Conservation (phyloP, 2,797 vertebrate genomes). For the Alcedo atthis region DNA sequence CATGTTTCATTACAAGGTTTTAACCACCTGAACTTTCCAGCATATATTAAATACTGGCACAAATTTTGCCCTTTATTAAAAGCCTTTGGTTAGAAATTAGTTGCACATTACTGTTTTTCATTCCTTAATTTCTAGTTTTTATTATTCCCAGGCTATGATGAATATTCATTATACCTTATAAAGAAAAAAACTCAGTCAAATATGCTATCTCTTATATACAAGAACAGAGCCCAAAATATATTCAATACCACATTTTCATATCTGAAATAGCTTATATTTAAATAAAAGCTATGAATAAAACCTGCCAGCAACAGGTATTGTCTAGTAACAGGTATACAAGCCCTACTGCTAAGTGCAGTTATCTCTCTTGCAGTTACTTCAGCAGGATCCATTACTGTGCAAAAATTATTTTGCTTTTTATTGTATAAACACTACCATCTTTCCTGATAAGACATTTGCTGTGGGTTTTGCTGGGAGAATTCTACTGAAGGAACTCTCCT, state of each 20-base stretch:
- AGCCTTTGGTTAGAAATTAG: not conserved
- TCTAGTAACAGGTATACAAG: not conserved
- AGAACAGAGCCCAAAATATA: not conserved
- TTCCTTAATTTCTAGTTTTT: not conserved
- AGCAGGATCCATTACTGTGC: not conserved
- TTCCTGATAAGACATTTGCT: not conserved
- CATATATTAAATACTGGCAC: not conserved
- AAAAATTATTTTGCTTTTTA: not conserved
- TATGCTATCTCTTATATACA: not conserved
- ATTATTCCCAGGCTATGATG: not conserved
- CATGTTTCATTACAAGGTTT: not conserved
- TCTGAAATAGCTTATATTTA: not conserved
- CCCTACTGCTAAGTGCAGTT: not conserved
- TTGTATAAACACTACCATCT: not conserved
- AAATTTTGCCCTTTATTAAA: not conserved
- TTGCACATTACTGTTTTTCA: not conserved
- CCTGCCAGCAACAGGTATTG: not conserved
- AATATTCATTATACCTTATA: not conserved
- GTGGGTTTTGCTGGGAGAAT: not conserved
- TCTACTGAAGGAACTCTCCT: not conserved
- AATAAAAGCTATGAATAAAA: not conserved
- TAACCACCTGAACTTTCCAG: not conserved
- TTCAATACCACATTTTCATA: not conserved
- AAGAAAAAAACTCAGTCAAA: not conserved
- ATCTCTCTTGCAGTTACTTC: not conserved